phyloP scores from a whole-genome alignment of 2,888 invertebrate species.

The Ophion costatus region DNA sequence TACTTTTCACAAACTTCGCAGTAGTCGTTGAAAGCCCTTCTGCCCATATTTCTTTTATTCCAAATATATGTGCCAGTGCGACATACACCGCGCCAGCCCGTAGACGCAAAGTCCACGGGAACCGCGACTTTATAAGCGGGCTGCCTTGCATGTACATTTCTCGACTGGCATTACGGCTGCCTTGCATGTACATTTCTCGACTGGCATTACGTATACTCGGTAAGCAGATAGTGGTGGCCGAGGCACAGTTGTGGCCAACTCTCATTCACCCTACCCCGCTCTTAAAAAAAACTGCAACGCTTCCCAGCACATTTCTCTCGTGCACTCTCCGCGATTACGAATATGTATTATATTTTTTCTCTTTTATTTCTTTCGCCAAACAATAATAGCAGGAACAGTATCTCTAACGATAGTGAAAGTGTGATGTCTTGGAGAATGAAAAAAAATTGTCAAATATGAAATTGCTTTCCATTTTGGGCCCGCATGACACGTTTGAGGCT shows the following conservation, averaged over 20 bases:
- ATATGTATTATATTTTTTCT: not conserved
- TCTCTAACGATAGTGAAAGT: not conserved
- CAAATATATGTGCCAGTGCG: slow-evolving; percentile 29
- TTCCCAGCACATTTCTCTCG: slow-evolving; percentile 15
- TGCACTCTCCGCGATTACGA: slow-evolving; percentile 33
- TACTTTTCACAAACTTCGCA: slow-evolving; percentile 17
- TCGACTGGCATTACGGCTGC: no score
- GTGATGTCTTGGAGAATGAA: not conserved
- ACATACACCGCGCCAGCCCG: not conserved
- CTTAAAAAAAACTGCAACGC: slow-evolving; percentile 12
- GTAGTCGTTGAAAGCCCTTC: slow-evolving; percentile 35
- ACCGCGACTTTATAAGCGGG: slow-evolving; percentile 36
- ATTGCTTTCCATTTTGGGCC: not conserved
- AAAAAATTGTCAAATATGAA: not conserved
- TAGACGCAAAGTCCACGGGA: slow-evolving; percentile 23
- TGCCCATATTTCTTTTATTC: slow-evolving; percentile 43
- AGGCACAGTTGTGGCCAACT: not conserved
- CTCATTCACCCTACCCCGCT: not conserved
- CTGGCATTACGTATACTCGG: slow-evolving; percentile 37
- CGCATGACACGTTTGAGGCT: not conserved
- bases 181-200: slow-evolving; percentile 2
- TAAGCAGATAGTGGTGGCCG: slow-evolving; percentile 22
- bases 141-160: slow-evolving; percentile 10
- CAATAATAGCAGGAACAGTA: not conserved
- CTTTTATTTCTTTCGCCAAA: not conserved